These are phyloP conservation scores for Gracilinanus agilis DNA, from an alignment of 2,113 vertebrate species.

Conservation along the genomic window DNA sequence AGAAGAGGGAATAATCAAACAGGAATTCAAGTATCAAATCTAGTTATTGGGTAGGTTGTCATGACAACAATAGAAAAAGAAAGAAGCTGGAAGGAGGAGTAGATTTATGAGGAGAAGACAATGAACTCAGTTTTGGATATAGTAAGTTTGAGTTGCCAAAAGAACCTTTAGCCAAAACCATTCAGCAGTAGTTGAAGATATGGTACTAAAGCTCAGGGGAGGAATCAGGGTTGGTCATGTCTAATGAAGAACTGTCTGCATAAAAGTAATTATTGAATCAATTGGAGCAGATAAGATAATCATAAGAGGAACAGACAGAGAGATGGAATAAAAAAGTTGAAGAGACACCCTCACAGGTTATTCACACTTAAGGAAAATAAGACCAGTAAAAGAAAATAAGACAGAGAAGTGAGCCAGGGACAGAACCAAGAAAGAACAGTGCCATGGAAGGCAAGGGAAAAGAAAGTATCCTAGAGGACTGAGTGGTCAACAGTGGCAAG, in stretches of 20 bases:
- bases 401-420: neutral
- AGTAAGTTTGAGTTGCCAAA: neutral
- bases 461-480: neutral
- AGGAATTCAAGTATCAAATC: neutral
- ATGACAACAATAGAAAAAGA: neutral
- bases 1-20: neutral
- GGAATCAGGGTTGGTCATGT: neutral
- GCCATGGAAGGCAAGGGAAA: neutral
- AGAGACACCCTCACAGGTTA: neutral
- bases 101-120: neutral
- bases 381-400: neutral
- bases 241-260: neutral
- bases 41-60: neutral
- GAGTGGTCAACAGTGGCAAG: neutral
- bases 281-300: neutral
- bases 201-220: neutral
- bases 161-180: neutral
- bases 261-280: neutral
- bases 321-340: neutral
- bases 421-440: neutral
- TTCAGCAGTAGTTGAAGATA: neutral
- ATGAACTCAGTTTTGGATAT: neutral
- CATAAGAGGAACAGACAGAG: neutral
- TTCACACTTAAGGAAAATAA: neutral
- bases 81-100: neutral